A percentile compares a stretch with the other conserved stretches of the same genome.
Evolutionary conservation across 1,140 invertebrate genomes (phyloP).

Genomic region (Calliphora vicina): DNA sequence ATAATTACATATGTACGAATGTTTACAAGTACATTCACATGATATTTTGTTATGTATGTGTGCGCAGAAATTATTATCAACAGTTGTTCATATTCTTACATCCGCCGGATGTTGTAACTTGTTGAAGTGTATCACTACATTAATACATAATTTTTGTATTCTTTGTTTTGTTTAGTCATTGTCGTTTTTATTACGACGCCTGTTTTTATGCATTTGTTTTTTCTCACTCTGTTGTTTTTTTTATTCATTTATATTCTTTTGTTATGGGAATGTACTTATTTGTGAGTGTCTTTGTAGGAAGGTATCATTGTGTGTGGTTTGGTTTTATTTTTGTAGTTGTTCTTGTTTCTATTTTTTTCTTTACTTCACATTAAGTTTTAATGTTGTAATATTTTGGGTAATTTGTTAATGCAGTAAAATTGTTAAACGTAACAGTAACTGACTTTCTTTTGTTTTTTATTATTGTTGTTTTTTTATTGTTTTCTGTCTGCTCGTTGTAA

Average conservation of each 20-base stretch:
- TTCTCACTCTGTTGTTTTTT: not conserved
- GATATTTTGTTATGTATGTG: not conserved
- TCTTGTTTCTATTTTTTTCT: not conserved
- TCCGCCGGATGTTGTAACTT: conserved; percentile 8
- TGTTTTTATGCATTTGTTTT: not conserved
- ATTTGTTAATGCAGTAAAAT: not conserved
- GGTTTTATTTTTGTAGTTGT: not conserved
- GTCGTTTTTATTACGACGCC: too few species aligned
- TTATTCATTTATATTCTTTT: not conserved
- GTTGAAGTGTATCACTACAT: not conserved
- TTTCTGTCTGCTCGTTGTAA: too few species aligned
- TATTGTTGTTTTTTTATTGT: not conserved
- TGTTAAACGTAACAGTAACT: not conserved
- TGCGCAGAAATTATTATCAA: not conserved
- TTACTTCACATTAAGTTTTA: not conserved
- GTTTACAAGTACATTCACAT: not conserved
- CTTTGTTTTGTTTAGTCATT: not conserved
- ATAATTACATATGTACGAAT: not conserved
- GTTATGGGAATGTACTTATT: too few species aligned
- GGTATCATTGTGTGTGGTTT: not conserved
- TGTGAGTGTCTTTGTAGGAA: too few species aligned
- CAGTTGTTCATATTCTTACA: conserved; percentile 7
- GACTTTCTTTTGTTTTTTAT: not conserved
- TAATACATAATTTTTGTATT: not conserved
- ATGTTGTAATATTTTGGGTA: not conserved